Evolutionary conservation across 2,888 invertebrate species (phyloP), one percentile per base, ranked within the genome.

Genomic region (Aleiodes alternator): DNA sequence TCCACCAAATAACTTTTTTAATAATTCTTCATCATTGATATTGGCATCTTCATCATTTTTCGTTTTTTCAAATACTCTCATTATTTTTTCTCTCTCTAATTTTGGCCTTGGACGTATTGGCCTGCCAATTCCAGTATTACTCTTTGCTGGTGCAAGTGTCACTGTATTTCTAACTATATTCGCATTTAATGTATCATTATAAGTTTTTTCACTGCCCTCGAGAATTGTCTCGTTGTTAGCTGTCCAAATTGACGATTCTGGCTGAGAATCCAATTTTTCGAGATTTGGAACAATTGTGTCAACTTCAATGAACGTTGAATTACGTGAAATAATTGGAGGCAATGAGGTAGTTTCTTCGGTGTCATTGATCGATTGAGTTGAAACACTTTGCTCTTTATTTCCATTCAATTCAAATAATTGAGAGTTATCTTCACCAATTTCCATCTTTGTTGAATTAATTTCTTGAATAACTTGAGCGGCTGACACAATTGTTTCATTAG

Each of bases 81-180:
- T 76, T 0, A 76, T 51, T 69, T 80, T 84, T 9, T 88, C 84
- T 12, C 80, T 90, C 61, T 88, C 86, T 85, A 88, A 90, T 83
- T 90, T 92, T 0, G 94, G 94, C 55, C 93, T 90, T 1, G 94
- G 94, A 81, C 94, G 90, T 59, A 95, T 90, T 0, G 95, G 95
- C 78, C 94, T 90, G 75, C 93, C 93, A 5, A 95, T 92, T 0
- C 95, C 95, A 0, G 95, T 93, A 88, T 96, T 96, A 1, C 96
- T 96, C 84, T 95, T 94, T 0, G 94, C 95, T 0, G 96, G 96
- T 74, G 95, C 90, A 56, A 96, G 88, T 0, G 95, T 96, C 1
- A 93, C 92, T 23, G 93, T 74, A 74, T 87, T 85, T 38, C 86
- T 81, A 0, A 87, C 86, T 6, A 87, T 84, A 70, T 86, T 87